Evolutionary conservation across 2,797 vertebrate species (phyloP).

Genomic region (Dipus sagitta): DNA sequence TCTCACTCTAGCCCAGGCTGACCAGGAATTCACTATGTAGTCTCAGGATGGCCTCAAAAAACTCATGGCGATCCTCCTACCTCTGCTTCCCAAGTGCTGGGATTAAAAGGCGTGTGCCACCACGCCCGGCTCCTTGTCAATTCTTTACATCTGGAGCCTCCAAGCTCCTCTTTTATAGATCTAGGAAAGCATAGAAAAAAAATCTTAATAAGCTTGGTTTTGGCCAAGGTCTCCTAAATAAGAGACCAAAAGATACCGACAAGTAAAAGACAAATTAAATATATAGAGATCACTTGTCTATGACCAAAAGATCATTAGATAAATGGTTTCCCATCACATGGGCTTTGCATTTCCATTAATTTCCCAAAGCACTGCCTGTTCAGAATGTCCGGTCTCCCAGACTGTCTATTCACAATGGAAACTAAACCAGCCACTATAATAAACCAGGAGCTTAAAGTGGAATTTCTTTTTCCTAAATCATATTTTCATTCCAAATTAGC

Average conservation of each 20-base stretch:
- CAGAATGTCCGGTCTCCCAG: constrained; percentile 12
- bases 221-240: constrained; percentile 50
- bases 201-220: constrained; percentile 54
- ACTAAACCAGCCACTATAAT: not conserved
- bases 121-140: too few relatives aligned
- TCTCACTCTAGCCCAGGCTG: too few relatives aligned
- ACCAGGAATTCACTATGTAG: too few relatives aligned
- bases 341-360: constrained; percentile 40
- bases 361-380: not conserved
- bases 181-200: constrained; percentile 57
- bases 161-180: not conserved
- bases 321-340: not conserved
- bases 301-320: not conserved
- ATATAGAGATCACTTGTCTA: constrained; percentile 30
- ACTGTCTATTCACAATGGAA: not conserved
- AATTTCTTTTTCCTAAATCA: constrained; percentile 28
- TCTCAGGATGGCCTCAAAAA: too few relatives aligned
- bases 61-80: too few relatives aligned
- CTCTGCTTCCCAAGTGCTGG: too few relatives aligned
- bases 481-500: constrained; percentile 46
- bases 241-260: constrained; percentile 25
- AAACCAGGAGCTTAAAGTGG: constrained; percentile 16
- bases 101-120: too few relatives aligned
- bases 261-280: not conserved
- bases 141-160: not conserved